Evolutionary conservation across 1,140 invertebrate genomes (phyloP).

Genomic region (Brachionus angularis): DNA sequence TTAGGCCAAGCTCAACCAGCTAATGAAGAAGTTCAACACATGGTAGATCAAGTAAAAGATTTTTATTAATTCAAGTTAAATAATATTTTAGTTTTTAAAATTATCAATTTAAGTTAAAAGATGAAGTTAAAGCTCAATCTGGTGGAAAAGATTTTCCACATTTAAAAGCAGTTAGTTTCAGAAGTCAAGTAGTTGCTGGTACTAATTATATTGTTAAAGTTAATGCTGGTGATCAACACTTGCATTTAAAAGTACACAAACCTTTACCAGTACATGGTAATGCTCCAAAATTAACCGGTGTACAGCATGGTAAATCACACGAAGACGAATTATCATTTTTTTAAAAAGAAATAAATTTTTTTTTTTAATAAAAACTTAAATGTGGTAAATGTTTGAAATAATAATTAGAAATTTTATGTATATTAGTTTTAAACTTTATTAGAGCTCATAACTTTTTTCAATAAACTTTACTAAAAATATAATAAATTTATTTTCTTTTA

Average conservation of each 20-base stretch:
- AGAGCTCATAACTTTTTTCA: too few relatives aligned
- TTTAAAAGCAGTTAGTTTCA: conserved; percentile 25
- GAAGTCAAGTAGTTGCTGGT: conserved; percentile 35
- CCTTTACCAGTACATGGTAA: conserved; percentile 17
- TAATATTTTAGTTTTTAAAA: not conserved
- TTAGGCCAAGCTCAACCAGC: conserved; percentile 37
- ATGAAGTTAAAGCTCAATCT: not conserved
- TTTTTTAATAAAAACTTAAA: too few relatives aligned
- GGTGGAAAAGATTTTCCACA: not conserved
- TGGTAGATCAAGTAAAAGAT: conserved; percentile 7
- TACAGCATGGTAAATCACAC: conserved; percentile 24
- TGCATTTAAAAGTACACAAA: conserved; percentile 40
- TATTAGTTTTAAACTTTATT: too few relatives aligned
- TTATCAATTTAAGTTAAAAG: not conserved
- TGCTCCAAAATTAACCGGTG: conserved; percentile 3
- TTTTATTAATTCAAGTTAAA: not conserved
- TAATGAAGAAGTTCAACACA: conserved; percentile 21
- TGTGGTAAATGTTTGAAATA: too few relatives aligned
- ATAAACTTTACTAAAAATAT: too few relatives aligned
- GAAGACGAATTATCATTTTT: conserved; percentile 37
- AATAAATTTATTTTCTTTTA: too few relatives aligned
- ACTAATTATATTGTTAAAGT: conserved; percentile 35
- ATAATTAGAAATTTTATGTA: too few relatives aligned
- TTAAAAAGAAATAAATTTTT: not conserved
- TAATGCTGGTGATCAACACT: conserved; percentile 32